Evolutionary conservation across 2,888 invertebrate species (phyloP), one percentile per base, ranked within the genome.

Genomic region (Liodrosophila aerea): DNA sequence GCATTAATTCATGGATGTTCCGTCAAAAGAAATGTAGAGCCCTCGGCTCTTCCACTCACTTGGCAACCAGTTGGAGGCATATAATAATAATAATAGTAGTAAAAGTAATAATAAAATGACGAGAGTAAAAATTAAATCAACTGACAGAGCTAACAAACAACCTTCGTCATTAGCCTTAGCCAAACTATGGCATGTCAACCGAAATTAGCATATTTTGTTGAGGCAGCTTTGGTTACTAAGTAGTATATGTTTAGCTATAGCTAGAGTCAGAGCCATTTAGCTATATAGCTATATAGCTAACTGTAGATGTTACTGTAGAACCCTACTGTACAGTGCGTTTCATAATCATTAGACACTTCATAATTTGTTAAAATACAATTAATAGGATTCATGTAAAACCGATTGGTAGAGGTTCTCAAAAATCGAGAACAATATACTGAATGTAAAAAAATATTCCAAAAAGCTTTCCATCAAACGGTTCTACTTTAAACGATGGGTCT

Each of bases 91-190:
- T 27, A 8, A 34, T 12, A 18, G 29, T 11, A 49, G 13, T 37
- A 39, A 47, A 64, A 50, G 9, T 7, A 39, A 31, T 41, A 11
- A 37, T 31, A 34, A 29, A 45, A 15, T 22, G 33, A 46, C 34
- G 13, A 53, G n/a, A n/a, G n/a, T n/a, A n/a, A 53, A 67, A 72
- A 72, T 67, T 39, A 81, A 81, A 69, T 74, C 76, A 85, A 85
- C 77, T 77, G 85, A 80, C 78, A 80, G 65, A 83, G 81, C 77
- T 68, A 85, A 81, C 85, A 82, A 82, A 78, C 87, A 85, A 84
- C 76, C 87, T 80, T 83, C 86, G 77, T 87, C 82, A 83, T 83
- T 83, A 83, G 87, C 87, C 84, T 86, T 87, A 83, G 87, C 87
- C 86, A 83, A 83, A 83, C 87, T 83, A 83, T 86, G 82, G 82